Base-by-base conservation (phyloP, 2,888 invertebrate genomes). In the Drosophila mayaguana region DNA sequence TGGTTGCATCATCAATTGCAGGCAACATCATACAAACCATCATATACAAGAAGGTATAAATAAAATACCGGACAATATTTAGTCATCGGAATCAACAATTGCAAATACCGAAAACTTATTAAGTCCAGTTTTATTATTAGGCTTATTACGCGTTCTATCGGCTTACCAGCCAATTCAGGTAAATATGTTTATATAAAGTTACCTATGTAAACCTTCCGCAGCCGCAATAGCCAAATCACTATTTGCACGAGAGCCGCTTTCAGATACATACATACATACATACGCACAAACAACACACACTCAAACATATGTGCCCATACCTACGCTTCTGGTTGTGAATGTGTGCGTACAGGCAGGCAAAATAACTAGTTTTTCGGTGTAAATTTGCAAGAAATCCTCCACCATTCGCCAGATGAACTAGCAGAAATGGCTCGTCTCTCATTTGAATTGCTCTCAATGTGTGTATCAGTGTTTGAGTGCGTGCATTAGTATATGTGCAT, bases 401-500 rank as follows among this genome's bases (percentile, higher is more conserved):
- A 80, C 70, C 65, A 45, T 51, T 67, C 54, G 51, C 75, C 55
- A 65, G 70, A 72, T 63, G 53, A 72, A 62, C 57, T 56, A 34
- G 40, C 53, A 43, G 57, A 55, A 62, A 34, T 40, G 7, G 28
- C 32, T 25, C 62, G 45, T 25, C 57, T 56, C 78, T 78, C 78
- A 78, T 78, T 81, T 78, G 68, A 81, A 78, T 78, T 65, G 78
- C 78, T 78, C 78, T 78, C 78, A 69, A 81, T 22, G 16, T 3
- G 43, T 56, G 7, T 2, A 11, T 34, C 16, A 45, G 55, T 42
- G 32, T 20, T 28, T 1, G 28, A 25, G 68, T 18, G 48, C 32
- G 68, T 18, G 48, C 32, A 5, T 48, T 28, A 2, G 18, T 50
- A 14, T 50, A 18, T 42, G 32, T 56, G 56, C 42, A 43, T 40